Base-by-base conservation (phyloP, 2,888 invertebrate species). In the Hartigia nigra region DNA sequence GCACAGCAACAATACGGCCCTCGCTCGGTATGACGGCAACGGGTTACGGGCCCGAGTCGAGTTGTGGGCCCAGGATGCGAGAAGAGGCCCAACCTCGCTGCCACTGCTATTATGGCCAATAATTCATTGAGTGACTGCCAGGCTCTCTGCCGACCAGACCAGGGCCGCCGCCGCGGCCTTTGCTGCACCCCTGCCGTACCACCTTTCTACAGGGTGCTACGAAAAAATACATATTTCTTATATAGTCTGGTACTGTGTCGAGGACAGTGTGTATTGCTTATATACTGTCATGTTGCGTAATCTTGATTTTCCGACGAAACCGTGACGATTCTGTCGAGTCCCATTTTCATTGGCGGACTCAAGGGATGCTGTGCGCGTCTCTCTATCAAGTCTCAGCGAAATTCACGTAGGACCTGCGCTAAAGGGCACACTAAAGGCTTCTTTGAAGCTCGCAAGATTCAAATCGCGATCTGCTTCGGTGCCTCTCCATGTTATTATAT, bases 101-200 rank as follows among this genome's bases (percentile, higher is more conserved):
- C 91, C 91, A 91, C 91, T 91, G 91, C 91, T 91, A 91, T 91
- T 91, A 91, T 91, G 91, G 91, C 89, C 91, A 91, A 91, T 91
- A 91, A 91, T 90, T 91, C 91, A 91, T 91, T 90, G 91, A 91
- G 91, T 89, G 90, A 91, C 90, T 90, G 91, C 89, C 89, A 90
- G 88, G 87, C 87, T 86, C 88, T 88, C 86, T 87, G 86, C 84
- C 87, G 86, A 86, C 86, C 87, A 86, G 83, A 86, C 83, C 87
- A 81, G 82, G 82, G 85, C 85, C 84, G 86, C 86, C 88, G 86
- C 86, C 88, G 85, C 23, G 9, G 55, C n/a, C n/a, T n/a, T 55
- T 55, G 3, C 55, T 55, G 55, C 87, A 85, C 87, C 84, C 85
- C 82, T 85, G 86, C 81, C 84, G 83, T 84, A 83, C 31, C 85